These are phyloP conservation scores for Girardia tigrina DNA, from an alignment of 2,888 invertebrate species.

Conservation along the genomic window DNA sequence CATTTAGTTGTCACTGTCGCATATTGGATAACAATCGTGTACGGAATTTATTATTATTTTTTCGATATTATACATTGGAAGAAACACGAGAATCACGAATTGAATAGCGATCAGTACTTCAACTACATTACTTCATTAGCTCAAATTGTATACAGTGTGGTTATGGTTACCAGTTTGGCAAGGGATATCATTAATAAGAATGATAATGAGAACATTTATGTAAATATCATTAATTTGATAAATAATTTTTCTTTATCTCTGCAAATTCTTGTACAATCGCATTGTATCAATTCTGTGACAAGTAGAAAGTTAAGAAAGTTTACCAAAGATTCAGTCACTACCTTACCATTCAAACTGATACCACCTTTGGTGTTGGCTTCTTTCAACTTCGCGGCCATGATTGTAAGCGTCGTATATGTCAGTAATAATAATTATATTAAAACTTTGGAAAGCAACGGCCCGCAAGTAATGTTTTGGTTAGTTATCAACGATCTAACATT, in stretches of 20 bases:
- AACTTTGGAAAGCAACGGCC: background rate
- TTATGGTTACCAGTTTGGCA: background rate
- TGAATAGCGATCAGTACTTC: background rate
- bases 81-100: background rate
- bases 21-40: background rate
- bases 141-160: background rate
- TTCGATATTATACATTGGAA: background rate
- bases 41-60: background rate
- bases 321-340: background rate
- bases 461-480: background rate
- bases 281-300: background rate
- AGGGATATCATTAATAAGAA: background rate
- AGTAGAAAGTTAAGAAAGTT: background rate
- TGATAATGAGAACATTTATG: background rate
- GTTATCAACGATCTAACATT: constrained; percentile 9
- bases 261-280: background rate
- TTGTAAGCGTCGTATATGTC: background rate
- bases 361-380: background rate
- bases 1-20: too few species aligned
- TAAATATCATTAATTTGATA: too few species aligned
- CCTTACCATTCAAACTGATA: background rate
- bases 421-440: background rate
- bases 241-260: background rate
- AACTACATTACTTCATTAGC: background rate
- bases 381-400: background rate